These are phyloP conservation scores for Ceramica pisi DNA, from an alignment of 2,888 invertebrate genomes.

Conservation along the genomic window DNA sequence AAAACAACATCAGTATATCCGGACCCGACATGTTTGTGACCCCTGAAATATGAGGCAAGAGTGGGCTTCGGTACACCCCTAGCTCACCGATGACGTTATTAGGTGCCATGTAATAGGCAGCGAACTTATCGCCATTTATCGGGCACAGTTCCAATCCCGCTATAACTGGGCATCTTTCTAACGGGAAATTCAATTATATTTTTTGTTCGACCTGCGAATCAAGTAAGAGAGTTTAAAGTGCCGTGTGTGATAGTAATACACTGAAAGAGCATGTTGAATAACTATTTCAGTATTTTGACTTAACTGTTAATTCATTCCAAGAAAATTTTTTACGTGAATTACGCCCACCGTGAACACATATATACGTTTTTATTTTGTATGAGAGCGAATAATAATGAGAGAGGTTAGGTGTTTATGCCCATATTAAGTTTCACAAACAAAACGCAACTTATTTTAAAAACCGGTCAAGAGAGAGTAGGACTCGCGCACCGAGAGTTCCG, in stretches of 20 bases:
- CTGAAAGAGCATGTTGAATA: conserved; percentile 8
- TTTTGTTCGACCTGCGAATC: conserved; percentile 44
- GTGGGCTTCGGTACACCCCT: conserved; percentile 50
- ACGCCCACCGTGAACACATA: too few species aligned
- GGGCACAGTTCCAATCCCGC: conserved; percentile 64
- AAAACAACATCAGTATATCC: conserved; percentile 44
- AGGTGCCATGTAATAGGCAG: conserved; percentile 61
- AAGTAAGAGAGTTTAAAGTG: conserved; percentile 34
- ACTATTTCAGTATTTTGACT: background rate
- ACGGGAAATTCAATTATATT: conserved; percentile 59
- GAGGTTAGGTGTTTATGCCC: background rate
- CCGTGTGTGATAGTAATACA: conserved; percentile 27
- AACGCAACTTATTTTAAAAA: background rate
- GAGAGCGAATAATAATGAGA: background rate
- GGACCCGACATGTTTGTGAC: conserved; percentile 43
- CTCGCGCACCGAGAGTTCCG: too few species aligned
- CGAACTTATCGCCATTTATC: conserved; percentile 60
- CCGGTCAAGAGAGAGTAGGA: too few species aligned
- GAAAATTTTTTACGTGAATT: background rate
- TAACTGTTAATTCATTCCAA: background rate
- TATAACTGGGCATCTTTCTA: conserved; percentile 59
- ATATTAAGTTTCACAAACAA: background rate
- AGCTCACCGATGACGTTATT: conserved; percentile 62
- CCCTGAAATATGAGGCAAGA: conserved; percentile 52
- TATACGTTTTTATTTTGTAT: too few species aligned